Evolutionary conservation across 2,888 invertebrate species (phyloP).

Genomic region (Acleris sparsana): DNA sequence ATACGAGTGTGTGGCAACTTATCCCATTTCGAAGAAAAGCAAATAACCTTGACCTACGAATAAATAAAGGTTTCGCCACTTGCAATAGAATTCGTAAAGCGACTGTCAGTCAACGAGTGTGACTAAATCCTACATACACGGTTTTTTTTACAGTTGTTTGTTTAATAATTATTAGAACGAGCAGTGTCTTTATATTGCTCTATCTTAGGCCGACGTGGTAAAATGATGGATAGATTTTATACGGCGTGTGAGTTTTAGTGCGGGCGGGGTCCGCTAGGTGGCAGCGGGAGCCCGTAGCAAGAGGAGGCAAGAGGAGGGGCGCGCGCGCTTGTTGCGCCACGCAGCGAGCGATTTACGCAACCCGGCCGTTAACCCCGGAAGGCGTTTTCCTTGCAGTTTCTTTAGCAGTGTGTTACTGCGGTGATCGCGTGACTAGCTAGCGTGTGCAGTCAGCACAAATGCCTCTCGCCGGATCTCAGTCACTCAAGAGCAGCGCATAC

Average conservation of each 20-base stretch:
- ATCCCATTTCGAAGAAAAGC: constrained; percentile 80
- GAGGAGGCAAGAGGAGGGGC: constrained; percentile 55
- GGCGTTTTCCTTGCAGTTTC: constrained; percentile 81
- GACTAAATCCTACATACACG: constrained; percentile 38
- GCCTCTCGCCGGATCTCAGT: constrained; percentile 62
- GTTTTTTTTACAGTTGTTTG: constrained; percentile 6
- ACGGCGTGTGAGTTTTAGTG: constrained; percentile 40
- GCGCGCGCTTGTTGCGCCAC: constrained; percentile 69
- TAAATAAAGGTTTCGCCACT: constrained; percentile 76
- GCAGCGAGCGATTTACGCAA: constrained; percentile 74
- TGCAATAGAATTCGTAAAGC: constrained; percentile 43
- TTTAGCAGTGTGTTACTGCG: constrained; percentile 79
- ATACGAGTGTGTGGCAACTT: constrained; percentile 75
- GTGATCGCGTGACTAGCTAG: constrained; percentile 76
- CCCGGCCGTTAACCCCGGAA: constrained; percentile 82
- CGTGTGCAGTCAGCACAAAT: constrained; percentile 59
- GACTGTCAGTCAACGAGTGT: constrained; percentile 40
- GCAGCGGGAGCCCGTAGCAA: constrained; percentile 47
- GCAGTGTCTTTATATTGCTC: background rate
- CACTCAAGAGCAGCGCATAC: constrained; percentile 57
- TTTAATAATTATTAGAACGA: constrained; percentile 17
- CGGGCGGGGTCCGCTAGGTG: constrained; percentile 55
- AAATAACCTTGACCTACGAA: constrained; percentile 81
- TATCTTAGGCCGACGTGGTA: background rate
- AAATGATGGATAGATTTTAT: constrained; percentile 1